Conservation (phyloP, 2,888 invertebrate species). For the Drosophila anomelani region DNA sequence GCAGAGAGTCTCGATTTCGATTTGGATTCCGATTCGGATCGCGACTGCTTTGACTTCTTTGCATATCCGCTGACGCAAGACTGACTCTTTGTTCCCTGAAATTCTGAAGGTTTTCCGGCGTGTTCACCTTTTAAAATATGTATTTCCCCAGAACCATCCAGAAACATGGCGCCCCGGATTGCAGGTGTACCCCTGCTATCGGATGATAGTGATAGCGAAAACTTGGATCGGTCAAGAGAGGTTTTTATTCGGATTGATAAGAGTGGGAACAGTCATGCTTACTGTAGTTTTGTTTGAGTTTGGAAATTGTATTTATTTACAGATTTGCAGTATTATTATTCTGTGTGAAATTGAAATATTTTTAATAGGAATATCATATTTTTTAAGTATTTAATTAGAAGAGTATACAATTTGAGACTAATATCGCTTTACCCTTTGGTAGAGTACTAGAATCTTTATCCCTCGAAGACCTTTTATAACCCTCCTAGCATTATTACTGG, state of each 20-base stretch:
- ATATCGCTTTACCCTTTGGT: neutral
- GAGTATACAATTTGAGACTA: neutral
- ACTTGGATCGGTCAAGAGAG: slow-evolving; percentile 11
- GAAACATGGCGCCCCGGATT: neutral
- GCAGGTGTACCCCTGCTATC: slow-evolving; percentile 18
- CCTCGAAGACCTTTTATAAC: neutral
- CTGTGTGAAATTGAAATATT: neutral
- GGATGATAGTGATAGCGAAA: slow-evolving; percentile 9
- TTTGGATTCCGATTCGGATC: slow-evolving; percentile 18
- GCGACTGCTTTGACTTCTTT: slow-evolving; percentile 30
- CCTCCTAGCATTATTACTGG: slow-evolving; percentile 14
- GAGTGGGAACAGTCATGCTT: slow-evolving; percentile 27
- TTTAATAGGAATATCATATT: neutral
- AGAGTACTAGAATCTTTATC: neutral
- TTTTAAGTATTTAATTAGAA: neutral
- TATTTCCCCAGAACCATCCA: neutral
- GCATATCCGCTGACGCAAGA: slow-evolving; percentile 49
- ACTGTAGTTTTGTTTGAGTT: neutral
- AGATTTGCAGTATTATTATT: neutral
- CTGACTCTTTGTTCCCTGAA: slow-evolving; percentile 6
- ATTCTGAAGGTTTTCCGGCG: neutral
- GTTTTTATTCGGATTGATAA: slow-evolving; percentile 9
- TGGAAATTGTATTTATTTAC: neutral
- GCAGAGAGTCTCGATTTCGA: slow-evolving; percentile 7
- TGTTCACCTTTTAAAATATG: slow-evolving; percentile 5